phyloP scores from a whole-genome alignment of 1,140 invertebrate species.

The Venturia canescens region DNA sequence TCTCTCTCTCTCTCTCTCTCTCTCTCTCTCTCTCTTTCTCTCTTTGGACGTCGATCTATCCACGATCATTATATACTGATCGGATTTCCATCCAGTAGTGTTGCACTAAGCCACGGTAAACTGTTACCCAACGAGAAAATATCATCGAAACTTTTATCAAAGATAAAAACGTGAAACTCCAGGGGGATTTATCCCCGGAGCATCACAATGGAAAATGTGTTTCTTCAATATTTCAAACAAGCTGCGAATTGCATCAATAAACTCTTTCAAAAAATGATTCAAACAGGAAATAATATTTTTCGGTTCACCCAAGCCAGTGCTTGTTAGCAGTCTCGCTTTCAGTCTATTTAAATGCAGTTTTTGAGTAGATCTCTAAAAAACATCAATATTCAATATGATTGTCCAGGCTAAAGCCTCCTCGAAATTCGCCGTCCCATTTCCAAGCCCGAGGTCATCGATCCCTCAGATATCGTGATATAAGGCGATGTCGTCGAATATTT shows the following conservation, averaged over 20 bases:
- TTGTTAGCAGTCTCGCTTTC: too few relatives aligned
- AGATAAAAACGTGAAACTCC: constrained; percentile 6
- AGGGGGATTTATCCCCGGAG: neutral
- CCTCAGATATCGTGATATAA: constrained; percentile 16
- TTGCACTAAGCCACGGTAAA: neutral
- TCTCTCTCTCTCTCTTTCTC: neutral
- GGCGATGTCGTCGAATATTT: constrained; percentile 1
- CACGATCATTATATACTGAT: constrained; percentile 21
- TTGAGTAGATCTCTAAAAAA: neutral
- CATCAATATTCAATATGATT: too few relatives aligned
- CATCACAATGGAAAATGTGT: neutral
- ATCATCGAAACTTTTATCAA: constrained; percentile 14
- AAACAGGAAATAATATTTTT: neutral
- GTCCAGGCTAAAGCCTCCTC: too few relatives aligned
- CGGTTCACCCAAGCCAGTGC: too few relatives aligned
- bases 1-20: neutral
- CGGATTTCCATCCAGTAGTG: neutral
- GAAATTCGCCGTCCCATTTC: neutral
- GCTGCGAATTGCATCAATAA: neutral
- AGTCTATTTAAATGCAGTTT: too few relatives aligned
- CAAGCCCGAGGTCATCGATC: neutral
- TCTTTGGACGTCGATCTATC: neutral
- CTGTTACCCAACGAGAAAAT: neutral
- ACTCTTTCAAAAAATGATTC: neutral
- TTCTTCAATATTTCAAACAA: neutral